Percentiles rank a stretch among this genome's conserved stretches.
These are phyloP conservation scores for Diachasmimorpha longicaudata DNA, from an alignment of 1,140 invertebrate genomes.

Conservation along the genomic window DNA sequence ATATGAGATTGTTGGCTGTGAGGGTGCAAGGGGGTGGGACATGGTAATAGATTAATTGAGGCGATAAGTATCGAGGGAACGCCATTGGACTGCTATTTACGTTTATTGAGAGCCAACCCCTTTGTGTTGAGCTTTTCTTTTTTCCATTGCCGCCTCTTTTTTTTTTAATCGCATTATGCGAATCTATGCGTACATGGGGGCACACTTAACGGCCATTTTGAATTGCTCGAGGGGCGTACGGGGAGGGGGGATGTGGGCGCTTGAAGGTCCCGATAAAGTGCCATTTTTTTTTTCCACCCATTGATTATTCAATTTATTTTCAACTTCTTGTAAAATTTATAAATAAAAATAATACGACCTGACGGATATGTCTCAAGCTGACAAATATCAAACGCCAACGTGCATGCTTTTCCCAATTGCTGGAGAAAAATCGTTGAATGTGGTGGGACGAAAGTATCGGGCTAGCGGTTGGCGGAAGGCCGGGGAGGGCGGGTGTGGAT, in stretches of 20 bases:
- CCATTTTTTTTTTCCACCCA: too few relatives aligned
- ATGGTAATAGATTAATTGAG: background rate
- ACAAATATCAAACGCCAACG: background rate
- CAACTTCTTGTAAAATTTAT: too few relatives aligned
- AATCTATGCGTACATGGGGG: conserved; percentile 28
- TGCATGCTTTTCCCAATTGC: background rate
- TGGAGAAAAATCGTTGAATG: conserved; percentile 18
- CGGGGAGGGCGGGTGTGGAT: conserved; percentile 32
- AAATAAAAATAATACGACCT: background rate
- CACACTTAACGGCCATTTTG: conserved; percentile 41
- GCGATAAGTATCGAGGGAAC: background rate
- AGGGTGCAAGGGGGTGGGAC: background rate
- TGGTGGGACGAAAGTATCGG: conserved; percentile 16
- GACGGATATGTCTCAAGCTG: background rate
- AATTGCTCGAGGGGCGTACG: conserved; percentile 32
- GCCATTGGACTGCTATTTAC: background rate
- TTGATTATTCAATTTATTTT: too few relatives aligned
- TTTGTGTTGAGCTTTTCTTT: background rate
- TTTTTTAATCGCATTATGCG: conserved; percentile 31
- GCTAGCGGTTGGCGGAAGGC: background rate
- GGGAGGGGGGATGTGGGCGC: background rate
- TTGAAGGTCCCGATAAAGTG: conserved; percentile 1
- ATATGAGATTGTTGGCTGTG: background rate
- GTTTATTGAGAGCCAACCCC: background rate
- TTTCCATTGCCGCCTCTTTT: conserved; percentile 8